A percentile compares a stretch with the other conserved stretches of the same genome.
These are phyloP conservation scores for Morone saxatilis DNA, from an alignment of 2,113 vertebrate species.

Conservation along the genomic window DNA sequence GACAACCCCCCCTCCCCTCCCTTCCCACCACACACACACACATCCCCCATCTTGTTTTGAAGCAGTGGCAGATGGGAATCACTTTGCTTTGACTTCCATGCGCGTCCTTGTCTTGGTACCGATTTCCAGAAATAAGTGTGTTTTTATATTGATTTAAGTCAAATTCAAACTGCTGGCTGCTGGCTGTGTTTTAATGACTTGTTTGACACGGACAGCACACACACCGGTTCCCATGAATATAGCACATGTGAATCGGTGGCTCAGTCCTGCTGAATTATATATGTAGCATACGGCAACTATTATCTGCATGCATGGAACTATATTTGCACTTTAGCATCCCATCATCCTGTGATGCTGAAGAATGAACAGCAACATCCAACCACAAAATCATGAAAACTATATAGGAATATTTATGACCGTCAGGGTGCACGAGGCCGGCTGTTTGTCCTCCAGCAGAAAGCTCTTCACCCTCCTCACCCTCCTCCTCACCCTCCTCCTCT, in stretches of 20 bases:
- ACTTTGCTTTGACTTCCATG: constrained; percentile 27
- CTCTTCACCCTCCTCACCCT: no score
- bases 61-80: constrained; percentile 54
- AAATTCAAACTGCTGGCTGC: background rate
- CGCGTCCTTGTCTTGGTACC: background rate
- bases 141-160: constrained; percentile 2
- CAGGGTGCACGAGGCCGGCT: constrained; percentile 28
- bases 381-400: background rate
- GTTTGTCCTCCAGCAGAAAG: constrained; percentile 42
- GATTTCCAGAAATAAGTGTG: background rate
- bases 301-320: background rate
- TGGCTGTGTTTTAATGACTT: background rate
- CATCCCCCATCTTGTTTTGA: constrained; percentile 19
- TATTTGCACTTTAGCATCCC: background rate
- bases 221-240: background rate
- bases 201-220: background rate
- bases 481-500: background rate
- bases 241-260: background rate
- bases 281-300: background rate
- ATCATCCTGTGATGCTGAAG: background rate
- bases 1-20: background rate
- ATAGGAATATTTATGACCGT: background rate
- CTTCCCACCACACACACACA: background rate
- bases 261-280: background rate
- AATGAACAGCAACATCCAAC: background rate